Base-by-base conservation (phyloP, 2,797 vertebrate species). In the Liasis olivaceus region DNA sequence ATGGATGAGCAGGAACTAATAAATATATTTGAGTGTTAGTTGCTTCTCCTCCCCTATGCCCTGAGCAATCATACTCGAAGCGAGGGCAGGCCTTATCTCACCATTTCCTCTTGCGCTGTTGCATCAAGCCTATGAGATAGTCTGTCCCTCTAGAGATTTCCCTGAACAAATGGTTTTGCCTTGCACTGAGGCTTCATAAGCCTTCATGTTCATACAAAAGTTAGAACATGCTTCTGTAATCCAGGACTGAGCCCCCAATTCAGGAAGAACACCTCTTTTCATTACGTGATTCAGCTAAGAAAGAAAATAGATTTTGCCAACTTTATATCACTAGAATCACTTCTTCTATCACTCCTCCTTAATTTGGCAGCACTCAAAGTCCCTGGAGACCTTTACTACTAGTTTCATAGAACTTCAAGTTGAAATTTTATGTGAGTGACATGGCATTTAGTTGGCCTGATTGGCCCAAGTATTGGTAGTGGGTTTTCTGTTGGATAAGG, bases 321-420 rank as follows among this genome's bases (percentile, higher is more conserved):
- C 66, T 93, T 94, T 54, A 0, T 86, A 91, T 87, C 92, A 8
- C 60, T 64, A 93, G 0, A 17, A 24, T 88, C 56, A 51, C 36
- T 36, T 66, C 5, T 6, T 4, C 31, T 1, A 9, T 5, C 6
- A 26, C 63, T 66, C 17, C 51, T 42, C 91, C 91, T 94, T 93
- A 88, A 91, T 28, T 95, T 77, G 66, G 85, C 59, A 1, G 87
- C 94, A 92, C 63, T 91, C 95, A 85, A 90, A 1, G 22, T 81
- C 36, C 5, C 90, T 17, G 42, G 93, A 91, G 93, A 94, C 91
- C 85, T 92, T 95, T 92, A 86, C 85, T 95, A 92, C 86, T 94
- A 88, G 94, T 88, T 31, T 92, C 93, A 72, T 0, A 0, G 86
- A 93, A 2, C 0, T 91, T 56, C 31, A 59, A 92, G 72, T 92